Base-by-base conservation (phyloP, 2,888 invertebrate species). In the Eupithecia vulgata region DNA sequence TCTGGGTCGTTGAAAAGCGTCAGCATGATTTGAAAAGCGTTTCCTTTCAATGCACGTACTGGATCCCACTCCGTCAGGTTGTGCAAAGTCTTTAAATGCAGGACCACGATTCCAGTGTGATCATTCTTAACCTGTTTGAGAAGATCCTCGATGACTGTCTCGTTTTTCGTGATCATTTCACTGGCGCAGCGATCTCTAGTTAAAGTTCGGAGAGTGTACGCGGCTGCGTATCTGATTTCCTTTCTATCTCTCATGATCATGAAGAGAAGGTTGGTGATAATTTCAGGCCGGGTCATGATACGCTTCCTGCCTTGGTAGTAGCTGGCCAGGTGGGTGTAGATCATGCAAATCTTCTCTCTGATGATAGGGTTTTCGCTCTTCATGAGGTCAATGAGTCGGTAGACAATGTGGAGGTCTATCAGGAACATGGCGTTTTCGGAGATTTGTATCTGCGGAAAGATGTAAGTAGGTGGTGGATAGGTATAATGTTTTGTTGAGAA, bases 51-150 rank as follows among this genome's bases (percentile, higher is more conserved):
- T 0, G 91, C 82, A 2, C 80, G 76, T 0, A 83, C 84, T 0
- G 89, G 90, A 67, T 93, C 89, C 90, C 91, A 91, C 67, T 91
- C 92, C 1, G 85, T 78, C 0, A 94, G 80, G 70, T 85, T 84
- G 34, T 84, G 82, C 1, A 94, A 74, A 0, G 92, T 90, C 77
- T 89, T 90, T 12, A 94, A 76, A 78, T 92, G 91, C 1, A 92
- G 73, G 0, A 88, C 15, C 0, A 93, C 88, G 0, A 92, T 93
- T 0, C 90, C 92, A 0, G 82, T 79, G 73, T 91, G 88, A 25
- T 94, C 94, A 70, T 90, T 87, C 78, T 87, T 90, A 15, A 92
- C 80, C 84, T 90, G 89, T 83, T 91, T 92, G 0, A 94, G 80
- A 0, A 94, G 83, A 62, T 90, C 88, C 66, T 88, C 87, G 0